Conservation (phyloP, 2,113 vertebrate species). For the Excalfactoria chinensis region DNA sequence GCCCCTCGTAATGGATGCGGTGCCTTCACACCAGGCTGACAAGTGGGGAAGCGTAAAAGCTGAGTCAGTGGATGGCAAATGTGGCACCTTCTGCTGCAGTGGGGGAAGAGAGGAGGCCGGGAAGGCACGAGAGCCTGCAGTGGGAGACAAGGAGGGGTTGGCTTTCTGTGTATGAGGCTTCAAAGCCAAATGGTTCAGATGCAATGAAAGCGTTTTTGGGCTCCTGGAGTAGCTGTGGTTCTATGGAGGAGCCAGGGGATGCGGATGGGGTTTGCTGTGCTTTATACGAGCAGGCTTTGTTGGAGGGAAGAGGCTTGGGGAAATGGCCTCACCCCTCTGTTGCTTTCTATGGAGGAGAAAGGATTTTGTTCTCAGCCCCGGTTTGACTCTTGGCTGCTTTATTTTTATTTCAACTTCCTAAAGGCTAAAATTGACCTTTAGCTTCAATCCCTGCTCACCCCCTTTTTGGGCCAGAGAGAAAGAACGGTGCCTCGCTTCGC, state of each 20-base stretch:
- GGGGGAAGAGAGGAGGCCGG: background rate
- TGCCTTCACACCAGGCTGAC: background rate
- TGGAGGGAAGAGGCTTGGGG: no score
- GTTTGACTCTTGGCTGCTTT: background rate
- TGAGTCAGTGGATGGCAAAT: background rate
- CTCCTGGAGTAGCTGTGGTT: background rate
- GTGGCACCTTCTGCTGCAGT: background rate
- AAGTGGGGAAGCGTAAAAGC: background rate
- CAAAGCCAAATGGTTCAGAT: background rate
- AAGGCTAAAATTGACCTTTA: background rate
- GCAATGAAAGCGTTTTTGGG: background rate
- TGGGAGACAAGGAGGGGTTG: background rate
- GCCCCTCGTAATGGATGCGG: background rate
- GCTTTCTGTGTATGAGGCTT: background rate
- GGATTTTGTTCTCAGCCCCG: background rate
- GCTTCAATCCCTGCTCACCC: background rate
- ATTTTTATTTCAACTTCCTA: background rate
- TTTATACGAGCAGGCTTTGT: background rate
- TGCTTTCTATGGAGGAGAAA: background rate
- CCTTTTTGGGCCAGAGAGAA: background rate
- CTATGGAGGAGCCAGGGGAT: rapidly evolving
- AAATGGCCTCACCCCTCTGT: background rate
- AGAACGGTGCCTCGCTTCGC: background rate
- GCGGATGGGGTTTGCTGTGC: rapidly evolving
- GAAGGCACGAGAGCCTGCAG: rapidly evolving